Base-by-base conservation (phyloP, 2,888 invertebrate species). In the Conomelus anceps region DNA sequence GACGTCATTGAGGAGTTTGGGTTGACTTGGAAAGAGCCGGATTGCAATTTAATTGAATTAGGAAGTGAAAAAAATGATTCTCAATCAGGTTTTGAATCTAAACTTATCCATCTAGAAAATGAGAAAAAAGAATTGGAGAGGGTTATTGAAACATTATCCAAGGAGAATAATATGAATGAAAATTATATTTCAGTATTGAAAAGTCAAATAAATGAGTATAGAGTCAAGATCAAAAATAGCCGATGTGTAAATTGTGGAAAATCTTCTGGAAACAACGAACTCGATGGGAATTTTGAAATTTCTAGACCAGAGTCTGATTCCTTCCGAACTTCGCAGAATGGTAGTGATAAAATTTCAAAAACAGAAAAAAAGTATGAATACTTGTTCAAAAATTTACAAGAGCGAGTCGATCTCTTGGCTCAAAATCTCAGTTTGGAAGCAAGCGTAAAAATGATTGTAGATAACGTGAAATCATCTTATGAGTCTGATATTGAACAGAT, bases 381-480 rank as follows among this genome's bases (percentile, higher is more conserved):
- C n/a, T 63, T 63, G n/a, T n/a, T 63, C 63, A 63, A n/a, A 63
- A 63, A n/a, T 63, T n/a, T 63, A 63, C 63, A 63, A 63, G n/a
- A 63, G n/a, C 63, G 63, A n/a, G 63, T 63, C 1, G n/a, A 63
- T 63, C 1, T 63, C 3, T n/a, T 63, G n/a, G n/a, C 63, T n/a
- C n/a, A 63, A n/a, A 63, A 63, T 63, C 63, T 63, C 7, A 63
- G 63, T 63, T 63, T 63, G 63, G 63, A 63, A 63, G 63, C 63
- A 20, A n/a, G 20, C n/a, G 63, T 63, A 13, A 63, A 63, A 63
- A 63, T 6, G 20, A 63, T 63, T n/a, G 63, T 90, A 29, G 89
- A 90, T 23, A 84, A 85, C 34, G n/a, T 90, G 11, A 88, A 63
- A 89, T 84, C 20, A 41, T 23, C 23, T 17, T 89, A 89, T 90